Evolutionary conservation across 2,888 invertebrate genomes (phyloP), one percentile per base, ranked within the genome.

Genomic region (Sclerodermus sp.): DNA sequence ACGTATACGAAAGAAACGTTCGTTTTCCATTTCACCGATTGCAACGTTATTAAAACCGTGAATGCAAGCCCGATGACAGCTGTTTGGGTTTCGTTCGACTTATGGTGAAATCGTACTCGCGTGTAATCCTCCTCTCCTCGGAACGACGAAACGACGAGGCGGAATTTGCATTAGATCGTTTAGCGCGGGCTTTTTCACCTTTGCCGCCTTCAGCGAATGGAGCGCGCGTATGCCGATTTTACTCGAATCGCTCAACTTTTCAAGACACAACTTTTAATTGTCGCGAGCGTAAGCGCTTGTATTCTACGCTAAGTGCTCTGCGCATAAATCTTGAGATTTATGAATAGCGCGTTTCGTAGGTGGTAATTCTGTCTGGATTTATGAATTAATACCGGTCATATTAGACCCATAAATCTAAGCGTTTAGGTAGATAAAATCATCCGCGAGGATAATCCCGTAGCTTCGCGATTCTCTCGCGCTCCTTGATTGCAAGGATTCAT

Each of bases 371-470:
- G 47, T 38, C 30, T 48, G 51, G 57, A 63, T 62, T 63, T 62
- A 57, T 63, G 64, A 62, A 62, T 62, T 62, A 60, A 62, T 62
- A 54, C 55, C 48, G 64, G 52, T 63, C 64, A 60, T 53, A 63
- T 60, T 63, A 60, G 57, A 55, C 37, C 31, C 52, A 60, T 62
- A 62, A 62, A 60, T 63, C 60, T 52, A 41, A n/a, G 16, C 52
- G 44, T 60, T 55, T 55, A 47, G 57, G 45, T 55, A 47, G 64
- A 60, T 51, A 49, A 53, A 57, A 55, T 63, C 53, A 57, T 62
- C 51, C 31, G 42, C 38, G 42, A 42, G 41, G 52, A 62, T 62
- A 63, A 62, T 50, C 42, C 15, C 12, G 34, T 15, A 14, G 47
- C 14, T 9, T 48, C 55, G 45, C 30, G 50, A 50, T 49, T 47